These are phyloP conservation scores for Ophonus ardosiacus DNA, from an alignment of 2,888 invertebrate species.

Conservation along the genomic window DNA sequence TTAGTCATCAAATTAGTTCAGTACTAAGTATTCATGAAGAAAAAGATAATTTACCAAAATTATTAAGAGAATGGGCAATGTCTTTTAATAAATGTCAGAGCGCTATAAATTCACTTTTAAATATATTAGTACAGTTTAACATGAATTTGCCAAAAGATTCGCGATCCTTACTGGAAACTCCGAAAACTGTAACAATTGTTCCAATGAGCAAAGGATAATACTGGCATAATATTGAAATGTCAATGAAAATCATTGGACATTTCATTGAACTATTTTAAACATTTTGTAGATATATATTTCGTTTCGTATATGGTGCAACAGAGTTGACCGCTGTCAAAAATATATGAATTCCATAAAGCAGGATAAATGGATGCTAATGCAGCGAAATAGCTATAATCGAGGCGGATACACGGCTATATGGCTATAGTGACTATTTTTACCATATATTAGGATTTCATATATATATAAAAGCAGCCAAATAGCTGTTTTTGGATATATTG, in stretches of 20 bases:
- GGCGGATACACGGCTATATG: not conserved
- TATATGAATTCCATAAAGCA: too few relatives aligned
- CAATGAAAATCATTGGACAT: not conserved
- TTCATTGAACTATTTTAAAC: constrained; percentile 2
- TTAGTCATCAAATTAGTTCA: constrained; percentile 1
- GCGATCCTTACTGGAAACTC: constrained; percentile 1
- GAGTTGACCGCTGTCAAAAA: too few relatives aligned
- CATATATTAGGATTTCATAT: not conserved
- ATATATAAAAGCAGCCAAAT: not conserved
- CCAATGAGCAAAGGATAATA: not conserved
- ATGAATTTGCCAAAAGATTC: constrained; percentile 9
- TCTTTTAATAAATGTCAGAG: constrained; percentile 7
- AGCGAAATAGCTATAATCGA: not conserved
- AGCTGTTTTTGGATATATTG: too few relatives aligned
- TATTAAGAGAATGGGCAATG: constrained; percentile 25
- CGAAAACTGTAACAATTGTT: constrained; percentile 2
- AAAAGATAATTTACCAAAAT: constrained; percentile 23
- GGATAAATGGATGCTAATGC: not conserved
- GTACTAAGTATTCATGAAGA: not conserved
- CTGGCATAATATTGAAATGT: not conserved
- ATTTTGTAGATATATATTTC: not conserved
- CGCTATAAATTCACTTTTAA: constrained; percentile 28
- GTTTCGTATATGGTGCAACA: too few relatives aligned
- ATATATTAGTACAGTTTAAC: not conserved
- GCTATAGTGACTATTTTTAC: not conserved